Evolutionary conservation across 2,888 invertebrate species (phyloP).

Genomic region (Conomelus anceps): DNA sequence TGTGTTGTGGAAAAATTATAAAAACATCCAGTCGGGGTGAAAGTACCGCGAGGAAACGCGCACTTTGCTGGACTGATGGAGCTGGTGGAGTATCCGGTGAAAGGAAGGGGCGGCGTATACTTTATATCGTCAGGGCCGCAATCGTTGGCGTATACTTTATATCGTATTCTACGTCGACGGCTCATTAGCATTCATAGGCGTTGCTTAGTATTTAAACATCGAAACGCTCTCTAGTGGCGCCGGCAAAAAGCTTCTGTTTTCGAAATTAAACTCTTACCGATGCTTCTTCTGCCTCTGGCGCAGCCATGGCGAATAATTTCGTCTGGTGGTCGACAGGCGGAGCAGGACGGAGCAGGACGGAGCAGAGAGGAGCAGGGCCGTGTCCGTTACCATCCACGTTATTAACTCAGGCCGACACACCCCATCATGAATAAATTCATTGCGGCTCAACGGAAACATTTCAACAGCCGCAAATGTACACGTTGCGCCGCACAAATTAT

Average conservation of each 20-base stretch:
- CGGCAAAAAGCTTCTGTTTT: constrained; percentile 10
- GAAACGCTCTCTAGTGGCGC: not conserved
- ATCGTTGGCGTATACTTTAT: not conserved
- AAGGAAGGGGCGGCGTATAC: not conserved
- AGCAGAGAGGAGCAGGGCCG: not conserved
- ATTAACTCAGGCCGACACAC: not conserved
- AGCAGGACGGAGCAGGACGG: not conserved
- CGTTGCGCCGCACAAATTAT: not conserved
- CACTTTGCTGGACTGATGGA: too few species aligned
- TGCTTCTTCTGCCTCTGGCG: not conserved
- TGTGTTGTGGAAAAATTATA: not conserved
- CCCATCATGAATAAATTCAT: not conserved
- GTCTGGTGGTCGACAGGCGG: not conserved
- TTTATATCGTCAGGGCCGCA: not conserved
- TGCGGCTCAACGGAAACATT: not conserved
- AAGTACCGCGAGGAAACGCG: not conserved
- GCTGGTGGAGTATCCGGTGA: not conserved
- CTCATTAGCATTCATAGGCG: constrained; percentile 13
- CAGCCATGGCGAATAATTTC: not conserved
- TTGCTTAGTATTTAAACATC: constrained; percentile 10
- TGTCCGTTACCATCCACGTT: not conserved
- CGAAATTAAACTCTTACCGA: constrained; percentile 8
- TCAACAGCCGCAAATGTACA: not conserved
- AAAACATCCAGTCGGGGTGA: not conserved
- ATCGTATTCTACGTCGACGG: not conserved